Percentiles rank a stretch among this genome's conserved stretches.
Evolutionary conservation across 1,140 invertebrate species (phyloP).

Genomic region (Oncopodura yosiiana): DNA sequence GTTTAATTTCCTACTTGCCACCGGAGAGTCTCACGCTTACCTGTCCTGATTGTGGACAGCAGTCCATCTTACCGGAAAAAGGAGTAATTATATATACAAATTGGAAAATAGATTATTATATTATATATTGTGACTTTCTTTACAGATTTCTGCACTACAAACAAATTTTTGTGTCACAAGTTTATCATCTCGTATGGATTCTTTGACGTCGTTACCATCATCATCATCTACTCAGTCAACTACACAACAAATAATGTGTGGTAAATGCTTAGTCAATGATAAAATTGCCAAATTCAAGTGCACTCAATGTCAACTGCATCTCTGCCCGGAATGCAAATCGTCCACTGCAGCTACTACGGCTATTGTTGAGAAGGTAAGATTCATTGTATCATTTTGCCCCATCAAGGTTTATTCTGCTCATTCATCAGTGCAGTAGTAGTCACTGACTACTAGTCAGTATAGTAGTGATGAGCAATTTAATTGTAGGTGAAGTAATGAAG

Average conservation of each 20-base stretch:
- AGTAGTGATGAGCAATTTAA: no score
- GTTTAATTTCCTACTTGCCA: slow-evolving; percentile 41
- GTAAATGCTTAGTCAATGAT: slow-evolving; percentile 28
- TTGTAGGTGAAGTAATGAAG: no score
- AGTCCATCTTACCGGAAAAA: slow-evolving; percentile 47
- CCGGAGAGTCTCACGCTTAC: slow-evolving; percentile 45
- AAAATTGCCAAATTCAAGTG: slow-evolving; percentile 38
- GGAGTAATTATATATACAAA: slow-evolving; percentile 38
- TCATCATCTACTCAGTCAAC: no score
- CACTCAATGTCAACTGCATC: slow-evolving; percentile 39
- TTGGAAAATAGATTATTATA: background rate
- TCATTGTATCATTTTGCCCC: no score
- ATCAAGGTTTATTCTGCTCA: no score
- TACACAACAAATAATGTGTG: no score
- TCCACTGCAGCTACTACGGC: no score
- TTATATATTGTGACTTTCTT: slow-evolving; percentile 3
- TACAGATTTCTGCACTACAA: slow-evolving; percentile 42
- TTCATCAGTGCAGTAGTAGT: no score
- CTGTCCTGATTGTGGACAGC: slow-evolving; percentile 48
- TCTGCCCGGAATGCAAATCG: slow-evolving; percentile 40
- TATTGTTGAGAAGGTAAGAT: no score
- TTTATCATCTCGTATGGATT: no score
- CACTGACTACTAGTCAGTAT: no score
- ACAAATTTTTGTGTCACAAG: slow-evolving; percentile 45
- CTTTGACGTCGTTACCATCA: no score